Base-by-base conservation (phyloP, 2,888 invertebrate species). In the Agrochola lychnidis region DNA sequence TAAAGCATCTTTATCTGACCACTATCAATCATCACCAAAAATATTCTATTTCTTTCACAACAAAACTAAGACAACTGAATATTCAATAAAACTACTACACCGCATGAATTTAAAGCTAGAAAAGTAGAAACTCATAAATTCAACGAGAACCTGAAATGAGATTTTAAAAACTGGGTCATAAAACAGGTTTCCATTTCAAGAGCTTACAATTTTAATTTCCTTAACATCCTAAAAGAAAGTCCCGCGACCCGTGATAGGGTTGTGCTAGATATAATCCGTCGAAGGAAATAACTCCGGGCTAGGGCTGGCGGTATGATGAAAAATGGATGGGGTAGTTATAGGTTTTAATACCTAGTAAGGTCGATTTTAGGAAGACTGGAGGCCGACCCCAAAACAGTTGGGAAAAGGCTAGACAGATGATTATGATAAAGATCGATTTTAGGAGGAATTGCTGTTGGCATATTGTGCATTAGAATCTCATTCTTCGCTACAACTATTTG, bases 161-260 rank as follows among this genome's bases (percentile, higher is more conserved):
- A 82, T 63, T 73, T 73, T 0, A 73, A 76, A 71, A 77, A 48
- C 25, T 59, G 64, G 40, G 36, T 66, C 45, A 30, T 71, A 78
- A 78, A 79, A 78, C 53, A 70, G 69, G 70, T 66, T 83, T 62
- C 70, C 68, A 76, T 78, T 85, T 74, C 67, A 72, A 51, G 68
- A 45, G 48, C 69, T 79, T 74, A 79, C 81, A 70, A 75, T 77
- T 87, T 83, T 87, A 85, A 87, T 87, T 87, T 83, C 79, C 76
- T 80, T 78, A 71, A 79, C 71, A 77, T 75, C 76, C 62, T 68
- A 82, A 81, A 79, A 82, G 48, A 82, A 79, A 61, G 45, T 40
- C 12, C 3, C 2, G 10, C 19, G 53, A 30, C 66, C 64, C 64
- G 57, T 79, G 63, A 76, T 81, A 82, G 67, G 84, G 78, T 67